phyloP scores from a whole-genome alignment of 2,888 invertebrate genomes.

The Thymelicus lineola region DNA sequence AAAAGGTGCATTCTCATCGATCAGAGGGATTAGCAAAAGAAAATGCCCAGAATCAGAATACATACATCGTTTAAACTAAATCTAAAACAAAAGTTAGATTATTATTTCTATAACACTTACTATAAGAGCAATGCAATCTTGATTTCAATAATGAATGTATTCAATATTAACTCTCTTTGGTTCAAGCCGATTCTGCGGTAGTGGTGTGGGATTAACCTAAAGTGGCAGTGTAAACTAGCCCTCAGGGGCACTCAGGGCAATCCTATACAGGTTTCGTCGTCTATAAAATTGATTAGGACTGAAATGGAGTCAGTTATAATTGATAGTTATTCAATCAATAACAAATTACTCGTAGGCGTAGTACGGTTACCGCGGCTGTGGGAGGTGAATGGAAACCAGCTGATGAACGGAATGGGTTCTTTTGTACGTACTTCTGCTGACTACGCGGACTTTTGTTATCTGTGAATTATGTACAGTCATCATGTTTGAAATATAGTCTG shows the following conservation, averaged over 20 bases:
- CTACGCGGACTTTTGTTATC: neutral
- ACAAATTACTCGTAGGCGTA: constrained; percentile 6
- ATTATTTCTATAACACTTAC: too few relatives aligned
- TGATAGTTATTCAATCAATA: constrained; percentile 8
- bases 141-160: too few relatives aligned
- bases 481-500: too few relatives aligned
- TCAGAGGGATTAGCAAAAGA: too few relatives aligned
- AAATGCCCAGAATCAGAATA: too few relatives aligned
- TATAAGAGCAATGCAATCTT: too few relatives aligned
- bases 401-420: neutral
- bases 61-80: too few relatives aligned
- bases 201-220: neutral
- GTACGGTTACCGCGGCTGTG: neutral
- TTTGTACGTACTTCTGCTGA: neutral
- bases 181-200: too few relatives aligned
- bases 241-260: neutral
- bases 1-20: too few relatives aligned
- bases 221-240: neutral
- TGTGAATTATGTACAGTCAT: neutral
- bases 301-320: neutral
- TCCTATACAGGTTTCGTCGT: neutral
- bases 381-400: constrained; percentile 8
- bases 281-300: constrained; percentile 6
- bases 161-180: too few relatives aligned
- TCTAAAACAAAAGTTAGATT: too few relatives aligned